Percentiles rank a stretch among this genome's conserved stretches.
phyloP scores from a whole-genome alignment of 2,797 vertebrate species.

The Cyprinodon diabolis region DNA sequence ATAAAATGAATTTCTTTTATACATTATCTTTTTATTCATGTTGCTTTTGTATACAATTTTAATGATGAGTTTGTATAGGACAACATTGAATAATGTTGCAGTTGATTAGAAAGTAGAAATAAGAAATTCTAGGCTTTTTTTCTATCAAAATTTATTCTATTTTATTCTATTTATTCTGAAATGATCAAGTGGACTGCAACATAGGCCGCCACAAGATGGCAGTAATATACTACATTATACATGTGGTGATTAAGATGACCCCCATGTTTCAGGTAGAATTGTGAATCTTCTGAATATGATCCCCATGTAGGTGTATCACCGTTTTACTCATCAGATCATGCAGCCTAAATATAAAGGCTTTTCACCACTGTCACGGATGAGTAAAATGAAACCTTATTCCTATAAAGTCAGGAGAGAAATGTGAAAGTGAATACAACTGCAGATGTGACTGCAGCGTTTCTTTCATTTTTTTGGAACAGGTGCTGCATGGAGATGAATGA shows the following conservation, averaged over 20 bases:
- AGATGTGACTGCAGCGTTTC: constrained; percentile 8
- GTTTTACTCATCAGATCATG: neutral
- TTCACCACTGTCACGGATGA: neutral
- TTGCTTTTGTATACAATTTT: too few relatives aligned
- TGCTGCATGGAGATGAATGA: constrained; percentile 23
- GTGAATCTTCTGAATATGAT: neutral
- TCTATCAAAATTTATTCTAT: neutral
- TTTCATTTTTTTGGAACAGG: constrained; percentile 19
- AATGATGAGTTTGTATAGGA: too few relatives aligned
- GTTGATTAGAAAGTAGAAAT: too few relatives aligned
- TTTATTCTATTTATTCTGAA: neutral
- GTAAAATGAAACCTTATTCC: neutral
- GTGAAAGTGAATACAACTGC: neutral
- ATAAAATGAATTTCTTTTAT: too few relatives aligned
- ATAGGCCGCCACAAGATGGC: constrained; percentile 44
- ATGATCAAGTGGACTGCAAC: neutral
- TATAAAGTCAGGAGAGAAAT: neutral
- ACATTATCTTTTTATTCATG: too few relatives aligned
- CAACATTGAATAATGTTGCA: too few relatives aligned
- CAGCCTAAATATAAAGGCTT: neutral
- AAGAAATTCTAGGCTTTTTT: too few relatives aligned
- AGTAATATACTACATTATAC: constrained; percentile 21
- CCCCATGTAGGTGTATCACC: neutral
- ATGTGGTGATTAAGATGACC: neutral
- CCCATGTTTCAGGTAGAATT: neutral